Evolutionary conservation across 2,797 vertebrate genomes (phyloP).

Genomic region (Myotis pilosus): DNA sequence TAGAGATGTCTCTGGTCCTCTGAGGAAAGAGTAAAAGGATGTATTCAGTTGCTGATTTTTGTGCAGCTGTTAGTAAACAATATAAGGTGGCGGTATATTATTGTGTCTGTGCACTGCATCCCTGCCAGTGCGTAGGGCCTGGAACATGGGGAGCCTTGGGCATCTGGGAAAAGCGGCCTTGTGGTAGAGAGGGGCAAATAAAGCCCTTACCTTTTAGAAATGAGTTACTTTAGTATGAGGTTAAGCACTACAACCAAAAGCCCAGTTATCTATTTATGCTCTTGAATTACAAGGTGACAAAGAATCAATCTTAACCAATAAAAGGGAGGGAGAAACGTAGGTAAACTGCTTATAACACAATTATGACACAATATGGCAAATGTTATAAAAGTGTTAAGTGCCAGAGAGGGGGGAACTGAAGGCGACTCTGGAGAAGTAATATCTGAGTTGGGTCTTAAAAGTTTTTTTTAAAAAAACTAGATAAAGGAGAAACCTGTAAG

Average conservation of each 20-base stretch:
- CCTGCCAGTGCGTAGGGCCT: rapidly evolving
- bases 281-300: not conserved
- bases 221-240: not conserved
- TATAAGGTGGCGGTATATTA: rapidly evolving
- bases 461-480: too few species aligned
- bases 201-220: not conserved
- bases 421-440: not conserved
- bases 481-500: not conserved
- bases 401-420: not conserved
- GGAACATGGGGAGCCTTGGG: not conserved
- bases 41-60: not conserved
- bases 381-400: not conserved
- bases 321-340: not conserved
- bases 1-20: not conserved
- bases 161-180: not conserved
- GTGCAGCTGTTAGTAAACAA: not conserved
- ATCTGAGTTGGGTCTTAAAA: not conserved
- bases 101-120: rapidly evolving
- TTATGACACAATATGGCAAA: not conserved
- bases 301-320: not conserved
- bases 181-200: not conserved
- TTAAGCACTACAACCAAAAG: not conserved
- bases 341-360: not conserved
- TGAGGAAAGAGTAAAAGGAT: not conserved
- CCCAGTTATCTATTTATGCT: not conserved